These are phyloP conservation scores for Perca fluviatilis DNA, from an alignment of 2,113 vertebrate genomes.

Conservation along the genomic window DNA sequence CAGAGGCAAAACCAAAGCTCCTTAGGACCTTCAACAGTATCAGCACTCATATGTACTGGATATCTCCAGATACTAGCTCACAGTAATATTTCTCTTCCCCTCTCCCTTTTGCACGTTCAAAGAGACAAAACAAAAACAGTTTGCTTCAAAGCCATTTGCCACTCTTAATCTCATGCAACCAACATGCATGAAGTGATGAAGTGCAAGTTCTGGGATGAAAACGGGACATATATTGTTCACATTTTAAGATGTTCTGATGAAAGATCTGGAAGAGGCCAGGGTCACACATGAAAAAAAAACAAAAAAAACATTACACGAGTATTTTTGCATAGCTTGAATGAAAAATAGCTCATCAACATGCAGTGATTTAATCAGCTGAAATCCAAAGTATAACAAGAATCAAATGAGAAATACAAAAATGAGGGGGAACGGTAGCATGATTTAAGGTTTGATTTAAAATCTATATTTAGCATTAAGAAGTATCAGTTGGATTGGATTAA, in stretches of 20 bases:
- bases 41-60: conserved; percentile 26
- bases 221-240: background rate
- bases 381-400: background rate
- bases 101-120: background rate
- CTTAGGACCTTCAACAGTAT: conserved; percentile 25
- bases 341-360: background rate
- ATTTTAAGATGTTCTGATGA: background rate
- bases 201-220: background rate
- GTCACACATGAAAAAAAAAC: background rate
- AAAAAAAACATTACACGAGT: too few relatives aligned
- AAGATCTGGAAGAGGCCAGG: background rate
- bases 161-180: background rate
- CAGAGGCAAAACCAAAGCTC: conserved; percentile 46
- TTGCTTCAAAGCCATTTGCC: background rate
- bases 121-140: background rate
- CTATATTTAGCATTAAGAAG: conserved; percentile 2
- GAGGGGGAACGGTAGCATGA: background rate
- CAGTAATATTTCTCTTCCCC: conserved; percentile 8
- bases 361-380: background rate
- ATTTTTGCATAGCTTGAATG: background rate
- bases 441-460: background rate
- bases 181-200: conserved; percentile 1
- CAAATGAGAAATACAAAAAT: background rate
- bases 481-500: conserved; percentile 30
- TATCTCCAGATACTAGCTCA: conserved; percentile 4